Evolutionary conservation across 1,140 invertebrate genomes (phyloP).

Genomic region (Bombus pyrosoma): DNA sequence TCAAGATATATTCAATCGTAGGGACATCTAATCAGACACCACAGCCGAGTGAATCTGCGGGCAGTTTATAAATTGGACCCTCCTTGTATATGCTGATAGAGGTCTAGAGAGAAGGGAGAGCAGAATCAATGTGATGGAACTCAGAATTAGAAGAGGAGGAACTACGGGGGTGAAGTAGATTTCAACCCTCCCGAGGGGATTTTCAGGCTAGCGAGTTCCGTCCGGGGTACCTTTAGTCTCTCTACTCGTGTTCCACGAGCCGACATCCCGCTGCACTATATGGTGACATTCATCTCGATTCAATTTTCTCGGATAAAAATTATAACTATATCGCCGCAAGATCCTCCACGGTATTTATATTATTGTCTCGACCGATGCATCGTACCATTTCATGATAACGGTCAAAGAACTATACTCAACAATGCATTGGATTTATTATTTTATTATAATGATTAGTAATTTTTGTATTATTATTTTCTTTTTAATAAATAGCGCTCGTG

Average conservation of each 20-base stretch:
- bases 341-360: background rate
- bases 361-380: too few relatives aligned
- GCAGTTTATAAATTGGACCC: constrained; percentile 65
- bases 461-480: background rate
- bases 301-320: constrained; percentile 62
- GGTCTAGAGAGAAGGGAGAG: constrained; percentile 54
- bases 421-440: background rate
- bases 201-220: constrained; percentile 57
- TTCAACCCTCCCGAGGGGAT: constrained; percentile 66
- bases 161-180: constrained; percentile 54
- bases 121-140: constrained; percentile 65
- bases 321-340: constrained; percentile 37
- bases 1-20: constrained; percentile 56
- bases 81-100: constrained; percentile 57
- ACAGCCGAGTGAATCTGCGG: constrained; percentile 56
- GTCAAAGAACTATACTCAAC: background rate
- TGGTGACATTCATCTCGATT: constrained; percentile 53
- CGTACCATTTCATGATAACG: background rate
- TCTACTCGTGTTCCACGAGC: background rate
- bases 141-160: constrained; percentile 60
- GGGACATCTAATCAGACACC: constrained; percentile 44
- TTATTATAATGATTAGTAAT: too few relatives aligned
- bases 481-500: background rate
- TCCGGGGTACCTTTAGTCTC: constrained; percentile 65
- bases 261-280: constrained; percentile 40